Conservation (phyloP, 2,797 vertebrate species). For the Lithobates sylvaticus region DNA sequence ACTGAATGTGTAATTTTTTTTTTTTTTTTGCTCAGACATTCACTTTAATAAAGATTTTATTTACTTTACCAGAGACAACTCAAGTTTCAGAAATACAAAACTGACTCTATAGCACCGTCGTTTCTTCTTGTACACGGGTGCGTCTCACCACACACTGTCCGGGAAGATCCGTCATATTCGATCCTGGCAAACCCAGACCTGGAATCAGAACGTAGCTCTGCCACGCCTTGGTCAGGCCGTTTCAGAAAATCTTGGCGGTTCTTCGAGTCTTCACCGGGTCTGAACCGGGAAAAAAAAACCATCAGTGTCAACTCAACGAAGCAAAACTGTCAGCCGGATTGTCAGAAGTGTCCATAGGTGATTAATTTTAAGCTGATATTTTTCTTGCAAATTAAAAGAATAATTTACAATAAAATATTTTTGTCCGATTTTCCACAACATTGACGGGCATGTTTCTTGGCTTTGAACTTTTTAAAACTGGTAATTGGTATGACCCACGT, state of each 20-base stretch:
- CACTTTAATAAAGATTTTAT: constrained; percentile 24
- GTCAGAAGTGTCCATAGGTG: neutral
- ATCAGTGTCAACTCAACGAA: neutral
- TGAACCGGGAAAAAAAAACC: no score
- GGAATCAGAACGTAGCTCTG: neutral
- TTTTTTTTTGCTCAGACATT: no score
- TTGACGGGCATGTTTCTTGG: neutral
- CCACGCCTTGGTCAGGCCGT: neutral
- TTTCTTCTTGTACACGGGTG: neutral
- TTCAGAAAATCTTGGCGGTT: neutral
- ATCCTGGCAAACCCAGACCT: neutral
- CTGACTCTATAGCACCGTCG: constrained; percentile 72
- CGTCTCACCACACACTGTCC: neutral
- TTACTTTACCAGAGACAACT: constrained; percentile 75
- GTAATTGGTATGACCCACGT: no score
- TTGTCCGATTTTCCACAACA: neutral
- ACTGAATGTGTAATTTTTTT: no score
- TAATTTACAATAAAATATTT: constrained; percentile 29
- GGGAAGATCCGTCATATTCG: neutral
- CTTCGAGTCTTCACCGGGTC: no score
- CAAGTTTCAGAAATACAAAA: constrained; percentile 81
- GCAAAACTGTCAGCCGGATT: neutral
- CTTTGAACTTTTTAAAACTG: neutral
- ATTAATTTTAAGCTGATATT: neutral
- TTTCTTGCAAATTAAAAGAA: neutral